Evolutionary conservation across 2,888 invertebrate species (phyloP).

Genomic region (Argyra leucocephala): DNA sequence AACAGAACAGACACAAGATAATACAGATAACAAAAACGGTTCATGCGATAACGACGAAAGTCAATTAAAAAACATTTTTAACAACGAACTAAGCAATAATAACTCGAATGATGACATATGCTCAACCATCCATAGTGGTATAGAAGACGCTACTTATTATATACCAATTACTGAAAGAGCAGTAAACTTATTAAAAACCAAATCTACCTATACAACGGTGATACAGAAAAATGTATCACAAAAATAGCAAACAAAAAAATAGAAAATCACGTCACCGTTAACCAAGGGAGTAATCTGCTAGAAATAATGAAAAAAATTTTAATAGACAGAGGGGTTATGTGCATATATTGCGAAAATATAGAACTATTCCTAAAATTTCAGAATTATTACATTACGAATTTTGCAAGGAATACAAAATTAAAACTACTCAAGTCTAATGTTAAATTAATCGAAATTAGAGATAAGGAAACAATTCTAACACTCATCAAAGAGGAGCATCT

Average conservation of each 20-base stretch:
- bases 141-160: constrained; percentile 7
- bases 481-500: constrained; percentile 12
- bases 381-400: constrained; percentile 15
- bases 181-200: constrained; percentile 15
- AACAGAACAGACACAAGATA: background rate
- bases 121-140: constrained; percentile 13
- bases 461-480: constrained; percentile 22
- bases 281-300: background rate
- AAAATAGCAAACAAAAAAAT: constrained; percentile 10
- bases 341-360: constrained; percentile 13
- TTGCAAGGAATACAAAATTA: constrained; percentile 15
- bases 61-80: constrained; percentile 12
- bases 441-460: constrained; percentile 15
- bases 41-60: constrained; percentile 7
- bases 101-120: background rate
- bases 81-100: constrained; percentile 7
- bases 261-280: constrained; percentile 8
- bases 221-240: constrained; percentile 7
- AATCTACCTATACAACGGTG: constrained; percentile 13
- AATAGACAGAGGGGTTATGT: background rate
- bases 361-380: constrained; percentile 18
- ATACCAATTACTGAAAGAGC: constrained; percentile 21
- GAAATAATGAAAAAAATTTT: constrained; percentile 11
- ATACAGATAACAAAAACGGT: background rate
- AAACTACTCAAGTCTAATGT: constrained; percentile 16